These are phyloP conservation scores for Oryzias sinensis DNA, from an alignment of 2,797 vertebrate species.

Conservation along the genomic window DNA sequence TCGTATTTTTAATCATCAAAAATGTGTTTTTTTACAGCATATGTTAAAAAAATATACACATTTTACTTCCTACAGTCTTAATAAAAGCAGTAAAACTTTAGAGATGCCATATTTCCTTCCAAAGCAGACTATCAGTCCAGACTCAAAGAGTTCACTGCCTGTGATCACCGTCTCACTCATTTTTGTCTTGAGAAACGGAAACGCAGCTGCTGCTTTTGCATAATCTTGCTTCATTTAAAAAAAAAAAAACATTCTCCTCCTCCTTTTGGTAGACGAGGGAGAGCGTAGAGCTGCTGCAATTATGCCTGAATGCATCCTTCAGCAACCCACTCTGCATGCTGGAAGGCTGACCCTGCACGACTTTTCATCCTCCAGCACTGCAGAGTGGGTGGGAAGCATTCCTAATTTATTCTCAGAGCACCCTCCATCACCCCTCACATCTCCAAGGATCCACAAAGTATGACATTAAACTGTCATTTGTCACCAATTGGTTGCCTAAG, in stretches of 20 bases:
- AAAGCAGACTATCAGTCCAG: neutral
- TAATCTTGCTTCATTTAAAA: slow-evolving; percentile 27
- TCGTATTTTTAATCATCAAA: no score
- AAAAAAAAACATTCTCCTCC: slow-evolving; percentile 20
- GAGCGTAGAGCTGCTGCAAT: slow-evolving; percentile 54
- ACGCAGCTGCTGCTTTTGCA: slow-evolving; percentile 37
- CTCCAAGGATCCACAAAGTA: slow-evolving; percentile 19
- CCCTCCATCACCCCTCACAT: slow-evolving; percentile 35
- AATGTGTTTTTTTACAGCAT: no score
- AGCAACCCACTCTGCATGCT: slow-evolving; percentile 70
- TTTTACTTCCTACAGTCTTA: no score
- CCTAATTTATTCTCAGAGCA: slow-evolving; percentile 48
- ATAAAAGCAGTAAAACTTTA: no score
- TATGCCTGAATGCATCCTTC: slow-evolving; percentile 54
- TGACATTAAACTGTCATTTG: slow-evolving; percentile 24
- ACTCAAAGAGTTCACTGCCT: neutral
- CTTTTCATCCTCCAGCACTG: slow-evolving; percentile 62
- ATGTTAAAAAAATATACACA: no score
- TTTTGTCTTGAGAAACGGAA: slow-evolving; percentile 9
- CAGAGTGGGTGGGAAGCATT: slow-evolving; percentile 60
- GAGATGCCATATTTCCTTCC: neutral
- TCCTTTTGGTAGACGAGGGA: slow-evolving; percentile 42
- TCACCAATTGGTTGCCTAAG: neutral
- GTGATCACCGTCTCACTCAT: neutral
- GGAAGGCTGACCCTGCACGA: slow-evolving; percentile 53